phyloP scores from a whole-genome alignment of 2,113 vertebrate genomes.

The Clupea harengus region DNA sequence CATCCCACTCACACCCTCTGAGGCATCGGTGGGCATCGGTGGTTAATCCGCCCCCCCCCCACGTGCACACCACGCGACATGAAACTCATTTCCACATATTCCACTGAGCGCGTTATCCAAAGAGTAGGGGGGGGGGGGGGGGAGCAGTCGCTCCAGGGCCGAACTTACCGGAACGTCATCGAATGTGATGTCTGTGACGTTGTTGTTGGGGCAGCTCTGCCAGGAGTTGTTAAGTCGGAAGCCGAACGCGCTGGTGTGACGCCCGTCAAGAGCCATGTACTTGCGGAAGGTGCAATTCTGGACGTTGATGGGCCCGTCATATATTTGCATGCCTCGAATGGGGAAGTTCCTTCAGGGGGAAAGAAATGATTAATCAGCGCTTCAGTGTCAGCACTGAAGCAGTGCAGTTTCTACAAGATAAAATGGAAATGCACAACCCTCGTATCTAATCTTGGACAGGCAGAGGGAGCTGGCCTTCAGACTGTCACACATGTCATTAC shows the following conservation, averaged over 20 bases:
- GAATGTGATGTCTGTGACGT: slow-evolving; percentile 80
- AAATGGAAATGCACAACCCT: neutral
- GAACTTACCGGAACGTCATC: slow-evolving; percentile 88
- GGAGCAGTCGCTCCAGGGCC: neutral
- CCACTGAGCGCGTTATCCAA: neutral
- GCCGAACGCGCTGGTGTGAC: slow-evolving; percentile 93
- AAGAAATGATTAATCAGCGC: neutral
- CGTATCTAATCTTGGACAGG: neutral
- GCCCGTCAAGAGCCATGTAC: slow-evolving; percentile 82
- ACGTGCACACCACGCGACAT: neutral
- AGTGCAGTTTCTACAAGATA: neutral
- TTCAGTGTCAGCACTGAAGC: neutral
- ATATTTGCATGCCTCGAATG: slow-evolving; percentile 93
- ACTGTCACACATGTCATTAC: neutral
- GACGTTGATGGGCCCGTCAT: slow-evolving; percentile 89
- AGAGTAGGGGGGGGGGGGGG: neutral
- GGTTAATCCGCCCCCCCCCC: neutral
- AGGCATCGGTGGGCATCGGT: neutral
- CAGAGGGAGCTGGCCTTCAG: neutral
- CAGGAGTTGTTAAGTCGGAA: slow-evolving; percentile 97
- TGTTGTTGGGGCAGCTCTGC: slow-evolving; percentile 98
- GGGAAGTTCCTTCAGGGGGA: slow-evolving; percentile 81
- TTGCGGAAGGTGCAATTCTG: slow-evolving; percentile 96
- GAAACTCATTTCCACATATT: slow-evolving; percentile 10
- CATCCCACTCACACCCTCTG: neutral